Evolutionary conservation across 2,113 vertebrate species (phyloP).

Genomic region (Neodon shergylaensis): DNA sequence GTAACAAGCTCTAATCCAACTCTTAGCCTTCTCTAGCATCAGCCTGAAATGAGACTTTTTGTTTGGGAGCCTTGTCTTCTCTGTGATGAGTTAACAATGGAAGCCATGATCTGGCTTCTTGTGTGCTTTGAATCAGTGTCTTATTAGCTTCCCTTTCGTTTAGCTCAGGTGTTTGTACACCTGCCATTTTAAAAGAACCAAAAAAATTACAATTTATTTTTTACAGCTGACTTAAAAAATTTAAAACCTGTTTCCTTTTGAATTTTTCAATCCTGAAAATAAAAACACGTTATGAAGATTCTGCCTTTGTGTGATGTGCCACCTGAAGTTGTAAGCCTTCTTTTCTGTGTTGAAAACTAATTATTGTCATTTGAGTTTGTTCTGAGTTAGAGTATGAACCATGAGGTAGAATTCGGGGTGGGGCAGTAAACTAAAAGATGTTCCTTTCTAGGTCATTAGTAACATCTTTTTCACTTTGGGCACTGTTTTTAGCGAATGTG

Average conservation of each 20-base stretch:
- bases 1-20: neutral
- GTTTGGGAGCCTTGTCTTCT: neutral
- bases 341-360: slow-evolving; percentile 38
- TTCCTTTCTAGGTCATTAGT: slow-evolving; percentile 51
- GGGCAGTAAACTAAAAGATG: slow-evolving; percentile 1
- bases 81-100: neutral
- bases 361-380: slow-evolving; percentile 37
- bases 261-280: slow-evolving; percentile 41
- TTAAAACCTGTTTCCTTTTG: neutral
- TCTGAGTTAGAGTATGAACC: slow-evolving; percentile 24
- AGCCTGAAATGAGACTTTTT: slow-evolving; percentile 38
- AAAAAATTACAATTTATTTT: slow-evolving; percentile 21
- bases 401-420: neutral
- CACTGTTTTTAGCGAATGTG: slow-evolving; percentile 77
- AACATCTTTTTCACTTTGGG: slow-evolving; percentile 72
- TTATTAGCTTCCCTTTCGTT: slow-evolving; percentile 37
- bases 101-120: slow-evolving; percentile 7
- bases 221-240: slow-evolving; percentile 1
- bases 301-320: neutral
- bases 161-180: neutral
- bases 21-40: neutral
- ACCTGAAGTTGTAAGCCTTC: slow-evolving; percentile 1
- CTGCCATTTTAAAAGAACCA: slow-evolving; percentile 38
- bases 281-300: neutral
- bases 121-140: neutral